A percentile compares a stretch with the other conserved stretches of the same genome.
phyloP scores from a whole-genome alignment of 2,888 invertebrate genomes.

The Melanostoma mellinum region DNA sequence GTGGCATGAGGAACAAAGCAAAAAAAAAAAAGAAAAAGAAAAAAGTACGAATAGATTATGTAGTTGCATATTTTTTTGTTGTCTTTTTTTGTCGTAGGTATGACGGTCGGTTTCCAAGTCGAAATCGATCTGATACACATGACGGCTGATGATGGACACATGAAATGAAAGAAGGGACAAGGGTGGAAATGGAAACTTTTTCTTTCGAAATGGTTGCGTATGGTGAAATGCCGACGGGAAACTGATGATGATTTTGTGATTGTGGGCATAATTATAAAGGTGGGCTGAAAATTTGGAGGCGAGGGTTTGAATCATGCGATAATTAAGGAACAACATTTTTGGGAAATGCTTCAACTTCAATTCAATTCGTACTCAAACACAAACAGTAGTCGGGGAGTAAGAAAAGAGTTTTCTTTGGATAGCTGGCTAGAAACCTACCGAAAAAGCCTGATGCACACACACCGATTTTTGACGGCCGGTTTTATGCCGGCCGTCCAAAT shows the following conservation, averaged over 20 bases:
- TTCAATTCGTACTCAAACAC: no score
- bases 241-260: conserved; percentile 2
- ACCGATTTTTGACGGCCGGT: no score
- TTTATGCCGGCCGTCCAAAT: no score
- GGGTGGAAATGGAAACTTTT: conserved; percentile 6
- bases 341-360: no score
- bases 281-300: no score
- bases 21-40: conserved; percentile 7
- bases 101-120: conserved; percentile 25
- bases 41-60: conserved; percentile 30
- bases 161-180: not conserved
- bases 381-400: no score
- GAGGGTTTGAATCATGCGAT: no score
- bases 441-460: no score
- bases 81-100: conserved; percentile 13
- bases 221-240: conserved; percentile 42
- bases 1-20: conserved; percentile 1
- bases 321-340: no score
- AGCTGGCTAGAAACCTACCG: no score
- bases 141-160: conserved; percentile 17
- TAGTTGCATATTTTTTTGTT: conserved; percentile 16
- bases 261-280: no score
- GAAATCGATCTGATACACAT: conserved; percentile 47
- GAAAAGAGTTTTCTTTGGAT: no score
- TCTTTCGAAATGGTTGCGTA: not conserved